These are phyloP conservation scores for Sitta europaea DNA, from an alignment of 2,113 vertebrate genomes.

Conservation along the genomic window DNA sequence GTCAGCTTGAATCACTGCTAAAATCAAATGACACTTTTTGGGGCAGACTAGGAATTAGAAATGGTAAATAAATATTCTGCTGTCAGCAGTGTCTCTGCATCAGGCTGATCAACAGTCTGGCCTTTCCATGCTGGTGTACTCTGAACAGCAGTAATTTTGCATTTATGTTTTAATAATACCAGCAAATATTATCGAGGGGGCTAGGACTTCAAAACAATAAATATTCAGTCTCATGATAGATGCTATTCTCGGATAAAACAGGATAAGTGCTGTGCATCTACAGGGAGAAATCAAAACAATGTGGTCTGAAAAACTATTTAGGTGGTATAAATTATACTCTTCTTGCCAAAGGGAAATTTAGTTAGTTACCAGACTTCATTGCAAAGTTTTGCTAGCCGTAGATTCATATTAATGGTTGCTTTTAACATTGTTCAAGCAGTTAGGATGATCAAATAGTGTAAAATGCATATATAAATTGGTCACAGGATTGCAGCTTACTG, in stretches of 20 bases:
- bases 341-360: background rate
- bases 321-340: background rate
- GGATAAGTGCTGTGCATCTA: background rate
- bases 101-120: background rate
- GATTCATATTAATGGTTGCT: background rate
- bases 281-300: background rate
- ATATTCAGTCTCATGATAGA: background rate
- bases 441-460: background rate
- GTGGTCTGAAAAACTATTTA: background rate
- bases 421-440: background rate
- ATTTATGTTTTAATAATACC: background rate
- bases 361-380: background rate
- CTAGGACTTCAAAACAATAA: background rate
- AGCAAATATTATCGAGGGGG: background rate
- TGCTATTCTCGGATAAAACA: background rate
- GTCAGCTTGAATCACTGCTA: background rate
- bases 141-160: background rate
- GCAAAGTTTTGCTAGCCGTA: background rate
- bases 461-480: background rate
- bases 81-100: background rate
- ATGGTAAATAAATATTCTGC: conserved; percentile 12
- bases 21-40: background rate
- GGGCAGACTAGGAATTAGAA: background rate
- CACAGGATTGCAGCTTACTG: background rate
- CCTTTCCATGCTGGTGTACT: background rate